Conservation (phyloP, 2,113 vertebrate species). For the Heterocephalus glaber region DNA sequence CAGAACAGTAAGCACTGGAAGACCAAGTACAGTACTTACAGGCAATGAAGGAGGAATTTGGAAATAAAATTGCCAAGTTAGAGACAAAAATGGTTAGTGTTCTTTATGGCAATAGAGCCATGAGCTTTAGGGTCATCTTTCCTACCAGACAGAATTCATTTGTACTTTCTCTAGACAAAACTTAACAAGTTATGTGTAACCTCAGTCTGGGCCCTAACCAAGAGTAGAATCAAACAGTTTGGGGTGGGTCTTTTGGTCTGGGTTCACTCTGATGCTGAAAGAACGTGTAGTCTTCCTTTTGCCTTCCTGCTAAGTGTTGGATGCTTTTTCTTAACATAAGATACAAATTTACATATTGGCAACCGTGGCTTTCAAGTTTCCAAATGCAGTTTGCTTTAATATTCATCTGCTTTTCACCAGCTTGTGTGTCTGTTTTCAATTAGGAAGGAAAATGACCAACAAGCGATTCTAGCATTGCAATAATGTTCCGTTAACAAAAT, state of each 20-base stretch:
- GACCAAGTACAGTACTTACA: not conserved
- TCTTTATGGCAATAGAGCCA: not conserved
- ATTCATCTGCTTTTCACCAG: slow-evolving; percentile 67
- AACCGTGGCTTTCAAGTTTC: slow-evolving; percentile 37
- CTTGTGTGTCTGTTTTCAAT: slow-evolving; percentile 68
- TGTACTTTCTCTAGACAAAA: slow-evolving; percentile 42
- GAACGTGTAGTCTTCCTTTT: not conserved
- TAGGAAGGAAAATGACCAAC: slow-evolving; percentile 63
- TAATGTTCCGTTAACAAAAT: slow-evolving; percentile 48
- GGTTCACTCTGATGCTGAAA: not conserved
- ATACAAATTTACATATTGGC: slow-evolving; percentile 71
- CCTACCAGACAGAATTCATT: not conserved
- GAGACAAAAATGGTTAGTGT: not conserved
- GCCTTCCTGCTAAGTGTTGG: slow-evolving; percentile 35
- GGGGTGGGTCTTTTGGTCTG: not conserved
- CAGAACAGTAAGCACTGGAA: not conserved
- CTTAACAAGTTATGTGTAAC: not conserved
- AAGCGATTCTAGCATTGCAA: slow-evolving; percentile 34
- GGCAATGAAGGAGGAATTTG: not conserved
- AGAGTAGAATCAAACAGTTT: not conserved
- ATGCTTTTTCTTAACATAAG: slow-evolving; percentile 48
- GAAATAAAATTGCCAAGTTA: not conserved
- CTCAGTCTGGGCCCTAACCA: not conserved
- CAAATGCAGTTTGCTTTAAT: slow-evolving; percentile 54
- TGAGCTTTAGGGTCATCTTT: not conserved